Evolutionary conservation across 2,888 invertebrate genomes (phyloP).

Genomic region (Drosophila niveifrons): DNA sequence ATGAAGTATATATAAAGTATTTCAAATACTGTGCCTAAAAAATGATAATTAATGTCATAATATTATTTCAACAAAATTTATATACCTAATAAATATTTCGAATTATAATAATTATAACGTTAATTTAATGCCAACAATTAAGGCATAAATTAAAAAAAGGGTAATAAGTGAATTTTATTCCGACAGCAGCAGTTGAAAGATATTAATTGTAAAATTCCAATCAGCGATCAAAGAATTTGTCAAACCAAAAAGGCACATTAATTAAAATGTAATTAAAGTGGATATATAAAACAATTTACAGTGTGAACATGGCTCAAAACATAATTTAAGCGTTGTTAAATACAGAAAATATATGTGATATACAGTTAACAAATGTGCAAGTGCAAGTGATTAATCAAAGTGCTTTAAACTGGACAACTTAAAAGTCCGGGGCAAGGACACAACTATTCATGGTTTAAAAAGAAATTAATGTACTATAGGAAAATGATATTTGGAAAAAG

Average conservation of each 20-base stretch:
- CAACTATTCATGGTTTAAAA: neutral
- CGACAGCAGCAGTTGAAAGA: neutral
- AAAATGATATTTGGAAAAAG: neutral
- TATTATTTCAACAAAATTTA: too few relatives aligned
- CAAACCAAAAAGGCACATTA: neutral
- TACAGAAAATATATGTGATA: neutral
- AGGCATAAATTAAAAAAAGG: neutral
- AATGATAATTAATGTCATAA: too few relatives aligned
- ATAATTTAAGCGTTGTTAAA: neutral
- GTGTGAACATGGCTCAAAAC: neutral
- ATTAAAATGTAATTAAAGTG: neutral
- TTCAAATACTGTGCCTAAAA: too few relatives aligned
- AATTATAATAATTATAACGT: neutral
- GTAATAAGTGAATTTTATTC: neutral
- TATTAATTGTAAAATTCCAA: neutral
- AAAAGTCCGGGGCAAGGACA: neutral
- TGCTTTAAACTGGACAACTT: neutral
- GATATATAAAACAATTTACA: neutral
- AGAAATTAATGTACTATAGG: neutral
- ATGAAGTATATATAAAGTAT: too few relatives aligned
- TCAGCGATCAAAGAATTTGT: neutral
- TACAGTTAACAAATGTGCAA: neutral
- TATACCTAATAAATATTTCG: too few relatives aligned
- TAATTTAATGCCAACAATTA: neutral
- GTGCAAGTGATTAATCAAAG: neutral